Base-by-base conservation (phyloP, 2,113 vertebrate species). In the Sturnira hondurensis region DNA sequence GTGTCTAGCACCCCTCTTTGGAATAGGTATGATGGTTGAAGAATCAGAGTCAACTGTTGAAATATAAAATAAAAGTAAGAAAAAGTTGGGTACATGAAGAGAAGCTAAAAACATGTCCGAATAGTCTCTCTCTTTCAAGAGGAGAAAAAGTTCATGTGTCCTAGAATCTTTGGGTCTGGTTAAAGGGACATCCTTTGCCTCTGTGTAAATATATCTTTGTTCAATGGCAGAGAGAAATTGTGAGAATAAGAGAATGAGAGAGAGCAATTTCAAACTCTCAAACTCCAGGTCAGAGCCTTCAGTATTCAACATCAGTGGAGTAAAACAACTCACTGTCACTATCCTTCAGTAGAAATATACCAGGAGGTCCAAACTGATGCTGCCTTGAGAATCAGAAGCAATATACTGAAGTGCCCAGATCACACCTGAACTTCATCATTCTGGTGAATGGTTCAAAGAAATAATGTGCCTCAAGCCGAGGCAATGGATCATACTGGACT, bases 11-110 rank as follows among this genome's bases (percentile, higher is more conserved):
- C 9, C 41, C n/a, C 93, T 91, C 88, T 92, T 56, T 85, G 85
- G 76, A 96, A 74, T 4, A 92, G 19, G 13, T 83, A 4, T 43
- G 22, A 36, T 89, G 67, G 92, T 11, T 87, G 33, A 86, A 96
- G 45, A 92, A 82, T 93, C 71, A 89, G 77, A 94, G 56, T n/a
- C 45, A 84, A 95, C 28, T 93, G n/a, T 82, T 68, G 68, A 87
- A 91, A 68, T 89, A 84, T 41, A 90, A 80, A 76, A 50, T 71
- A 77, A 77, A 93, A 89, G 74, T 45, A 71, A 63, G 31, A 68
- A 89, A 95, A 94, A 26, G 7, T 24, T 85, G 56, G 7, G 4
- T 4, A 41, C 10, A 83, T 26, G 86, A 33, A 94, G n/a, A 91
- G 86, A 96, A 85, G n/a, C 22, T 47, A 50, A 84, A 95, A 81